Conservation (phyloP, 64 coral and sea anemone genomes). For the Montipora efflorescens region DNA sequence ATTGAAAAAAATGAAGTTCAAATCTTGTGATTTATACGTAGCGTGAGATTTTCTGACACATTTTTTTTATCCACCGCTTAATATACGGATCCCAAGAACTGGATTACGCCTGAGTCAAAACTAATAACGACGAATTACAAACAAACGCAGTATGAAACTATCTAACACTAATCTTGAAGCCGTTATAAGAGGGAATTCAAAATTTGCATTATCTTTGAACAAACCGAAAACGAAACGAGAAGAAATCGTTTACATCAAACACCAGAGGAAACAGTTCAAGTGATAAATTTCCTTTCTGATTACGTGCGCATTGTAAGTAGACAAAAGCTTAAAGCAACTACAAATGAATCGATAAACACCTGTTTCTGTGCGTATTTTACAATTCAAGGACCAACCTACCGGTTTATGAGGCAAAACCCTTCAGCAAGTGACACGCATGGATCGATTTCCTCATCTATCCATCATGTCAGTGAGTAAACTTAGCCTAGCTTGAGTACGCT, state of each 20-base stretch:
- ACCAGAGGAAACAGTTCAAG: neutral
- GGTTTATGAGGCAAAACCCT: neutral
- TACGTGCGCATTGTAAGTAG: neutral
- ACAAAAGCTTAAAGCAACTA: constrained; percentile 4
- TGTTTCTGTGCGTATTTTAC: neutral
- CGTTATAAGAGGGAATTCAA: neutral
- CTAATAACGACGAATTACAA: neutral
- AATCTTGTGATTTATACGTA: neutral
- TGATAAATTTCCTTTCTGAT: neutral
- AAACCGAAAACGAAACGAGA: neutral
- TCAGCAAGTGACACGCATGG: neutral
- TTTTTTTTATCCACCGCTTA: too few relatives aligned
- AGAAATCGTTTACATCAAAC: neutral
- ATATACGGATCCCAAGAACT: too few relatives aligned
- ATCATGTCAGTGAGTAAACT: neutral
- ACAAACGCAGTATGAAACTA: constrained; percentile 18
- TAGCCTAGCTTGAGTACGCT: neutral
- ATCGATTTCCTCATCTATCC: neutral
- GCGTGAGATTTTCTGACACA: neutral
- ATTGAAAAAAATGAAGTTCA: neutral
- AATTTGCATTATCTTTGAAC: neutral
- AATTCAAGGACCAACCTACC: constrained; percentile 11
- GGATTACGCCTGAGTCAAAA: neutral
- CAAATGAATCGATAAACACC: neutral
- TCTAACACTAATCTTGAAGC: neutral